A percentile compares a stretch with the other conserved stretches of the same genome.
phyloP scores from a whole-genome alignment of 2,888 invertebrate species.

The Hesperia comma region DNA sequence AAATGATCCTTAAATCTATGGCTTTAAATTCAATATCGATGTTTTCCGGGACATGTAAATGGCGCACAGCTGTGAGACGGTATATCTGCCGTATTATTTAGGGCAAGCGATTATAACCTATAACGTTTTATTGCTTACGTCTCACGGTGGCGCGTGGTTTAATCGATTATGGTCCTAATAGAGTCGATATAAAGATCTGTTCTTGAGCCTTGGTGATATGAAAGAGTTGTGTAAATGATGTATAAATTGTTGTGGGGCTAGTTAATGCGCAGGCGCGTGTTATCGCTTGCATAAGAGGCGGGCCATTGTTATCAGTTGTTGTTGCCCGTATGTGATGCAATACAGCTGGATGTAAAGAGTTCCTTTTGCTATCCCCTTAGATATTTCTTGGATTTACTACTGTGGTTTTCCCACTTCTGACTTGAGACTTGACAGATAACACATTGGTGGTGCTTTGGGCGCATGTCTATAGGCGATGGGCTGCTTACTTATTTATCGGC shows the following conservation, averaged over 20 bases:
- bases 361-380: too few relatives aligned
- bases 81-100: conserved; percentile 9
- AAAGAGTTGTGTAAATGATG: conserved; percentile 13
- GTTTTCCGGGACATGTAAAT: conserved; percentile 26
- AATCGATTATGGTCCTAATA: conserved; percentile 2
- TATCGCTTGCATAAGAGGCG: conserved; percentile 75
- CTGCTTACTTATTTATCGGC: too few relatives aligned
- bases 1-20: conserved; percentile 17
- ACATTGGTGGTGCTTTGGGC: too few relatives aligned
- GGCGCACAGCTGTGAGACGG: conserved; percentile 32
- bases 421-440: too few relatives aligned
- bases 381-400: too few relatives aligned
- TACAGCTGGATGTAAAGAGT: conserved; percentile 18
- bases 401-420: too few relatives aligned
- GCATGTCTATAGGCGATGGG: too few relatives aligned
- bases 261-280: conserved; percentile 64
- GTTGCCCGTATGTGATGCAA: conserved; percentile 33
- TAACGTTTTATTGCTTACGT: conserved; percentile 21
- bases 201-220: neutral
- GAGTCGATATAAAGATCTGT: conserved; percentile 3
- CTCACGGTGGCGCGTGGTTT: conserved; percentile 16
- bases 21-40: conserved; percentile 28
- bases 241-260: conserved; percentile 33
- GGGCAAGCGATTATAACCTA: conserved; percentile 23
- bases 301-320: conserved; percentile 38